Base-by-base conservation (phyloP, 2,888 invertebrate genomes). In the Drosophila infuscata region DNA sequence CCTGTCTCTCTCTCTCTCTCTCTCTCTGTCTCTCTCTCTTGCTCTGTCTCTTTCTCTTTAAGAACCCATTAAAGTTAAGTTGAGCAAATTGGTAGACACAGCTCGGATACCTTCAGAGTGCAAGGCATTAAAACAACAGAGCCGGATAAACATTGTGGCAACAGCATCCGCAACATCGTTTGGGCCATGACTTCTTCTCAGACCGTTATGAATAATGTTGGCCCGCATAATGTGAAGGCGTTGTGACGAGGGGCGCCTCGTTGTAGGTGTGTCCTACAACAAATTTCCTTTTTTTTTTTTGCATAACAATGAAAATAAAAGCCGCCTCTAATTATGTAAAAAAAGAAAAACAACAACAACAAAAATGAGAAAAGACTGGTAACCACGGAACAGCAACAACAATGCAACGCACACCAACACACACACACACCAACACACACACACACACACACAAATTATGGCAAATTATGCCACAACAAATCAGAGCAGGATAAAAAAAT, bases 141-240 rank as follows among this genome's bases (percentile, higher is more conserved):
- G 35, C 15, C 53, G 64, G 41, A 58, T 70, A 57, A 77, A 60
- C 59, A 79, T 70, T 59, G 74, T 36, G 77, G 53, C 41, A 61
- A 59, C 74, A 61, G 60, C 61, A 64, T 61, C 54, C 43, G 49
- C 7, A 58, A 79, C 70, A 79, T 67, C 67, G 63, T 54, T 61
- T 33, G 32, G 69, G 64, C 51, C 69, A 62, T 53, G 38, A 73
- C 69, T 64, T 79, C 56, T 38, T 20, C 84, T 66, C 70, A 74
- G 77, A 75, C 70, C 75, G 75, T 75, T 79, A 70, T 78, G 85
- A 82, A 85, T 82, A 84, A 85, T 75, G 85, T 76, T 33, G 35
- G 65, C 68, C 68, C 64, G 58, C 60, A 67, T 69, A 68, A 71
- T 79, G 53, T 70, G 17, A 54, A 51, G 3, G 38, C 4, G 11